A percentile compares a stretch with the other conserved stretches of the same genome.
These are phyloP conservation scores for Tadarida brasiliensis DNA, from an alignment of 2,797 vertebrate genomes.

Conservation along the genomic window DNA sequence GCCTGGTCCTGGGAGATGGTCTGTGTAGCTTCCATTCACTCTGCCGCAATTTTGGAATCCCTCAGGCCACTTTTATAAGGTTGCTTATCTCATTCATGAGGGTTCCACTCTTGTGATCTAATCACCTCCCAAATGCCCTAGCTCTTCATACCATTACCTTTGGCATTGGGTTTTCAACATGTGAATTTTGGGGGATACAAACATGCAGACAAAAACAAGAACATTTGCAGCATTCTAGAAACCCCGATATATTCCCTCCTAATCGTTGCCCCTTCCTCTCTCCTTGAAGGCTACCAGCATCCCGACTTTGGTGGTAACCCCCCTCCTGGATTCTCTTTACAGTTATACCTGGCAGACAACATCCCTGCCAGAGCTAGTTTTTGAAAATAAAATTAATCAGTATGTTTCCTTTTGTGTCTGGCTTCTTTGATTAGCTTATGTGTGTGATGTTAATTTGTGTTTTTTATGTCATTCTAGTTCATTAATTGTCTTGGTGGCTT, in stretches of 20 bases:
- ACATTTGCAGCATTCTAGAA: background rate
- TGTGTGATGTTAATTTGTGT: background rate
- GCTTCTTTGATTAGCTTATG: background rate
- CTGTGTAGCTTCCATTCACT: too few species aligned
- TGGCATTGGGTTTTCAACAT: background rate
- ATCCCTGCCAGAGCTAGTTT: background rate
- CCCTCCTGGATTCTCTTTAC: background rate
- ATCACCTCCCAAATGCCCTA: too few species aligned
- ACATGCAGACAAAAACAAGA: background rate
- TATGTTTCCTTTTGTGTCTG: background rate
- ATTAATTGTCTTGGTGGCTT: background rate
- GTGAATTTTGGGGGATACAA: background rate
- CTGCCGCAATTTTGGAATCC: too few species aligned
- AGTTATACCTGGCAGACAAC: background rate
- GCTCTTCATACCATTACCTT: background rate
- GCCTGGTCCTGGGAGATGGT: too few species aligned
- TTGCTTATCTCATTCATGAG: too few species aligned
- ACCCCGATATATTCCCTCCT: accelerated
- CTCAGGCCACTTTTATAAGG: too few species aligned
- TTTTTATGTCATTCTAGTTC: accelerated
- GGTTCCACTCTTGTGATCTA: background rate
- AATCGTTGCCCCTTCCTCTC: background rate
- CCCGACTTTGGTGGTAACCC: too few species aligned
- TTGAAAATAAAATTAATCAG: background rate
- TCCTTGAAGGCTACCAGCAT: background rate